phyloP scores from a whole-genome alignment of 2,113 vertebrate species.

The Daphoenositta chrysoptera region DNA sequence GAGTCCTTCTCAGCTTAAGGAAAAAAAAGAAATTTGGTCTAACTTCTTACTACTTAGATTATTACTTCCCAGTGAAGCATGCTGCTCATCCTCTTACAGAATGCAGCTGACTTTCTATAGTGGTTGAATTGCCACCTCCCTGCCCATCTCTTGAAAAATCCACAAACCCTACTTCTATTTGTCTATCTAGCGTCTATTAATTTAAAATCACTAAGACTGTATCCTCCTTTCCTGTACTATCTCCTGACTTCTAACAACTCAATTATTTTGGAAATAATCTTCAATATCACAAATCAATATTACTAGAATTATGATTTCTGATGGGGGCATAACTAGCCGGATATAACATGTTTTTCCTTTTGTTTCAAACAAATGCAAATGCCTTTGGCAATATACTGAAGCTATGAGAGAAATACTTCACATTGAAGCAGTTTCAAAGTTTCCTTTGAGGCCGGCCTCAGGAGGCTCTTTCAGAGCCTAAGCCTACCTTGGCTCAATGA shows the following conservation, averaged over 20 bases:
- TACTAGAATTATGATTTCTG: neutral
- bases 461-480: neutral
- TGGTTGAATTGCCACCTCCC: neutral
- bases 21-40: neutral
- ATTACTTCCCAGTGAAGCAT: neutral
- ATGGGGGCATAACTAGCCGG: neutral
- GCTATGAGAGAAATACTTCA: neutral
- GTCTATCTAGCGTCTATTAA: neutral
- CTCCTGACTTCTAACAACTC: neutral
- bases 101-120: neutral
- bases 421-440: neutral
- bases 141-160: neutral
- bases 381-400: neutral
- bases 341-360: neutral
- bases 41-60: neutral
- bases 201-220: neutral
- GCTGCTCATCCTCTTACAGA: neutral
- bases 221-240: neutral
- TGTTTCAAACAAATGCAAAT: neutral
- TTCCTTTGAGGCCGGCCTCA: neutral
- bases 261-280: neutral
- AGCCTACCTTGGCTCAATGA: neutral
- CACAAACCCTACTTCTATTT: neutral
- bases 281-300: neutral
- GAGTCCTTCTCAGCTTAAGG: neutral